Evolutionary conservation across 2,888 invertebrate genomes (phyloP).

Genomic region (Athalia circularis): DNA sequence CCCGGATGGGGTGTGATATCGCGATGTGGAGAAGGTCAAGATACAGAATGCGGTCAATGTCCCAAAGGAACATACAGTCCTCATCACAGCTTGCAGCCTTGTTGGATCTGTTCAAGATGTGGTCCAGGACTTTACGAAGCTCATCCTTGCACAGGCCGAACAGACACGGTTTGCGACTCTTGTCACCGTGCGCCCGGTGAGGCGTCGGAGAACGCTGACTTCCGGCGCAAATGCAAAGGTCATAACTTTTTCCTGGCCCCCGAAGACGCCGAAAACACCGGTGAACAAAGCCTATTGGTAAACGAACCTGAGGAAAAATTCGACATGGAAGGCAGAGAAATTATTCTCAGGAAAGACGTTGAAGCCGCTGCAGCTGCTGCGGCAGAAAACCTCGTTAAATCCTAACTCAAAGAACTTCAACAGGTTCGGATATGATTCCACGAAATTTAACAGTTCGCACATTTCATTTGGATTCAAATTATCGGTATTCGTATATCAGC

Average conservation of each 20-base stretch:
- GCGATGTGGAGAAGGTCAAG: conserved; percentile 65
- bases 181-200: conserved; percentile 66
- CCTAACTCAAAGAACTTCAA: background rate
- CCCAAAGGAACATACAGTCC: conserved; percentile 70
- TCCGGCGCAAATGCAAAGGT: conserved; percentile 62
- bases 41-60: conserved; percentile 72
- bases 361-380: conserved; percentile 55
- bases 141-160: conserved; percentile 68
- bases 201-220: conserved; percentile 60
- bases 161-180: conserved; percentile 73
- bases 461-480: too few species aligned
- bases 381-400: conserved; percentile 45
- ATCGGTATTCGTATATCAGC: too few species aligned
- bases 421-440: too few species aligned
- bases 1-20: conserved; percentile 72
- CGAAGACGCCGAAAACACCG: conserved; percentile 68
- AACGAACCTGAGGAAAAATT: conserved; percentile 61
- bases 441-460: too few species aligned
- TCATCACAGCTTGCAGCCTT: conserved; percentile 72
- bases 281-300: conserved; percentile 68
- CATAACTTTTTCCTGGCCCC: conserved; percentile 68
- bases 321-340: conserved; percentile 58
- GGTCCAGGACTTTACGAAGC: conserved; percentile 74
- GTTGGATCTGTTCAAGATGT: conserved; percentile 73
- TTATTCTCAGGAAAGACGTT: conserved; percentile 65